Evolutionary conservation across 2,888 invertebrate genomes (phyloP), one percentile per base, ranked within the genome.

Genomic region (Prosopocoilus inquinatus): DNA sequence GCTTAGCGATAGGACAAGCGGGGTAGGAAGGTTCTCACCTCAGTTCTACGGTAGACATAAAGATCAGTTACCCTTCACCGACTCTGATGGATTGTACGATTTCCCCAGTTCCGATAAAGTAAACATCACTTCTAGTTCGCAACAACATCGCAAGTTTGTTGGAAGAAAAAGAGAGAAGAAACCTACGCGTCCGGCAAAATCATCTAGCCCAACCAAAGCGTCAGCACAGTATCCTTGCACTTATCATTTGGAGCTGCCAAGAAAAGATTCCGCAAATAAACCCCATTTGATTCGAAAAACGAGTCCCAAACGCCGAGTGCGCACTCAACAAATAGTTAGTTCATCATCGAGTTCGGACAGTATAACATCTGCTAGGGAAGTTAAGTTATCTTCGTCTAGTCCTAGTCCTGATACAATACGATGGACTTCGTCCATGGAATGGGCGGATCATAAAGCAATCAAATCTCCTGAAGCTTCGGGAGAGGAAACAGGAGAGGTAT

Each of bases 1-100:
- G 8, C 76, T 90, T 46, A 89, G 89, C 74, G 89, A 90, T 72
- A 84, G 85, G 67, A 86, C 86, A 46, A 73, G 71, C 11, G 84
- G 86, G 41, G 74, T 87, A 62, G 85, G 84, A 20, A 78, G 86
- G 53, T 88, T 89, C 75, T 87, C 89, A 2, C 85, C 88, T 0
- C 85, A 86, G 67, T 88, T 88, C 74, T 88, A 87, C 72, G 86
- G 88, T 33, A 81, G 84, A 60, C 82, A 85, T 67, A 82, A 81
- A 67, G 80, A 82, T 67, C 70, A 78, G 53, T 73, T 88, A 56
- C 88, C 88, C 11, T 87, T 88, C 68, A 89, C 90, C 9, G 90
- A 90, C 75, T 90, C 90, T 0, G 90, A 90, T 72, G 90, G 89
- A 2, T 76, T 90, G 15, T 90, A 90, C 71, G 90, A 91, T 73